These are phyloP conservation scores for Heterodera schachtii DNA, from an alignment of 1,140 invertebrate genomes.

Conservation along the genomic window DNA sequence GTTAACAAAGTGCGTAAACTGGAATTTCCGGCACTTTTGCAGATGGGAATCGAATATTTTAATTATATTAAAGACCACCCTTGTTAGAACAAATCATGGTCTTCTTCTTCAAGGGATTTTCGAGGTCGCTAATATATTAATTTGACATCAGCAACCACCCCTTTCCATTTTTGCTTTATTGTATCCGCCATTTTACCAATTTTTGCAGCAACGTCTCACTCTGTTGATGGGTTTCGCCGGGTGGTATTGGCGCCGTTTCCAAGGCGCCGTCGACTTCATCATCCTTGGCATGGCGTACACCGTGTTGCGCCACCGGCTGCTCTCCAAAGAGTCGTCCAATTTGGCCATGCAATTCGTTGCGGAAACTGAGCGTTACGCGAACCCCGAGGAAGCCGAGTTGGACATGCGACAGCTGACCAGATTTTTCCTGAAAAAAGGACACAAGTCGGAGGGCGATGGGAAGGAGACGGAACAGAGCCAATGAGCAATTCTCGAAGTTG, in stretches of 20 bases:
- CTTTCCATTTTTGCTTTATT: not conserved
- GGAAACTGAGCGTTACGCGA: not conserved
- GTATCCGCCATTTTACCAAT: no score
- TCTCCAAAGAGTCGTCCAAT: not conserved
- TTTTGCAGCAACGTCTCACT: slow-evolving; percentile 38
- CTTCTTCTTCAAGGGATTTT: no score
- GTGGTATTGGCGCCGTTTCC: slow-evolving; percentile 57
- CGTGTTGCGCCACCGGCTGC: not conserved
- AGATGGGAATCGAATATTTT: no score
- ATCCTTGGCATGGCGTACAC: not conserved
- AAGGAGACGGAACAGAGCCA: not conserved
- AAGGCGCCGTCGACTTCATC: slow-evolving; percentile 50
- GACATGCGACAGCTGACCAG: not conserved
- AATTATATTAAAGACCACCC: no score
- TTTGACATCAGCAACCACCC: no score
- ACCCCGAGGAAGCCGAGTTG: slow-evolving; percentile 7
- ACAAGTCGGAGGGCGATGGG: not conserved
- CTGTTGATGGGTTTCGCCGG: slow-evolving; percentile 48
- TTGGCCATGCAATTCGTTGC: not conserved
- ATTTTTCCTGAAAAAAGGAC: not conserved
- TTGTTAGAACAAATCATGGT: no score
- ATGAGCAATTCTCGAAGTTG: not conserved
- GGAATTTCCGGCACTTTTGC: no score
- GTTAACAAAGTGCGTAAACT: no score
- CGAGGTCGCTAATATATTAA: no score